Evolutionary conservation across 2,113 vertebrate species (phyloP).

Genomic region (Psophia crepitans): DNA sequence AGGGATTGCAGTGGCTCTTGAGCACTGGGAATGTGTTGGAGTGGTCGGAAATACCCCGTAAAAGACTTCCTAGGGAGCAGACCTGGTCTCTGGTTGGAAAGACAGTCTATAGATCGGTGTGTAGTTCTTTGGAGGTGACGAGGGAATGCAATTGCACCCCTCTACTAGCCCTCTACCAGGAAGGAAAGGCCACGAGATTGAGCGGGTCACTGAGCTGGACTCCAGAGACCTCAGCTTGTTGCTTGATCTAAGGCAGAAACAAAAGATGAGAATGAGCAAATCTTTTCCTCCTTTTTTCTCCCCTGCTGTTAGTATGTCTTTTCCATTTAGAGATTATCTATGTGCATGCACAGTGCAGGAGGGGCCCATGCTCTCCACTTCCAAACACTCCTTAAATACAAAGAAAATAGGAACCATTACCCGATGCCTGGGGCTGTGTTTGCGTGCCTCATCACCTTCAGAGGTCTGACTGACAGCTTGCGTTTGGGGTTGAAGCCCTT

Average conservation of each 20-base stretch:
- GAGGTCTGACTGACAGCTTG: neutral
- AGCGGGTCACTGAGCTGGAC: neutral
- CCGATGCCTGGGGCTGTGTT: neutral
- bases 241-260: neutral
- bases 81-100: neutral
- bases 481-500: neutral
- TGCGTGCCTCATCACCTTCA: neutral
- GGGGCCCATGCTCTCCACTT: neutral
- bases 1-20: neutral
- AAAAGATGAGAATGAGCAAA: neutral
- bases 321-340: neutral
- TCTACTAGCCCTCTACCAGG: neutral
- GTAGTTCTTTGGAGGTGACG: neutral
- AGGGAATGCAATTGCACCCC: neutral
- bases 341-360: rapidly evolving
- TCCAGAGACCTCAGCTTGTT: neutral
- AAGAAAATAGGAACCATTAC: neutral
- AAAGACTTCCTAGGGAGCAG: neutral
- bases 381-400: neutral
- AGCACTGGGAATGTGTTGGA: neutral
- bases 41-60: neutral
- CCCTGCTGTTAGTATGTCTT: neutral
- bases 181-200: neutral
- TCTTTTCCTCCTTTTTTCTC: neutral
- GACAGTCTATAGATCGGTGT: neutral